Conservation (phyloP, 1,140 invertebrate genomes). For the Cydia pomonella region DNA sequence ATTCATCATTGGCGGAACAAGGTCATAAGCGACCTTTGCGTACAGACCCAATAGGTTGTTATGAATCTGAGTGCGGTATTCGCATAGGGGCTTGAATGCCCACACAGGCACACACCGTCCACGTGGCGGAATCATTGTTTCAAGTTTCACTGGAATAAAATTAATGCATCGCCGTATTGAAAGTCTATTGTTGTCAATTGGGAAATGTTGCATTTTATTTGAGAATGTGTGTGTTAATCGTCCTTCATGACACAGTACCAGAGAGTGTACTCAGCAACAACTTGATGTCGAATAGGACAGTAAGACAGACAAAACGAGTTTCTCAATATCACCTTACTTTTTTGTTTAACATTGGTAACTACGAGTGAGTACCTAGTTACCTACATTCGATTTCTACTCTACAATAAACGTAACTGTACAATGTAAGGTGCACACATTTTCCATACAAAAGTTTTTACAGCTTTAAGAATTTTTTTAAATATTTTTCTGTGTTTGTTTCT, state of each 20-base stretch:
- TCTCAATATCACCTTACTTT: slow-evolving; percentile 12
- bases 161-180: slow-evolving; percentile 12
- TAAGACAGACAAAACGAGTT: neutral
- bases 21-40: neutral
- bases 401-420: neutral
- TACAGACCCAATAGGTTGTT: neutral
- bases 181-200: slow-evolving; percentile 9
- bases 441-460: no score
- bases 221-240: neutral
- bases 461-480: no score
- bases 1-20: neutral
- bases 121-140: slow-evolving; percentile 22
- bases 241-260: slow-evolving; percentile 2
- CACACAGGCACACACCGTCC: slow-evolving; percentile 21
- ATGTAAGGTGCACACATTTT: no score
- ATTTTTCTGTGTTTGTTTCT: no score
- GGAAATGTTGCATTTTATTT: neutral
- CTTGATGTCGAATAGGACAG: slow-evolving; percentile 6
- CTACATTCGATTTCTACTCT: no score
- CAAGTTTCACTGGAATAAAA: slow-evolving; percentile 29
- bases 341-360: neutral
- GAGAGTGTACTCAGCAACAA: neutral
- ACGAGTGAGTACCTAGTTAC: neutral
- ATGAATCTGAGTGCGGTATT: neutral
- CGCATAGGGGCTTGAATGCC: neutral